Evolutionary conservation across 2,113 vertebrate species (phyloP), one percentile per base, ranked within the genome.

Genomic region (Danionella cerebrum): DNA sequence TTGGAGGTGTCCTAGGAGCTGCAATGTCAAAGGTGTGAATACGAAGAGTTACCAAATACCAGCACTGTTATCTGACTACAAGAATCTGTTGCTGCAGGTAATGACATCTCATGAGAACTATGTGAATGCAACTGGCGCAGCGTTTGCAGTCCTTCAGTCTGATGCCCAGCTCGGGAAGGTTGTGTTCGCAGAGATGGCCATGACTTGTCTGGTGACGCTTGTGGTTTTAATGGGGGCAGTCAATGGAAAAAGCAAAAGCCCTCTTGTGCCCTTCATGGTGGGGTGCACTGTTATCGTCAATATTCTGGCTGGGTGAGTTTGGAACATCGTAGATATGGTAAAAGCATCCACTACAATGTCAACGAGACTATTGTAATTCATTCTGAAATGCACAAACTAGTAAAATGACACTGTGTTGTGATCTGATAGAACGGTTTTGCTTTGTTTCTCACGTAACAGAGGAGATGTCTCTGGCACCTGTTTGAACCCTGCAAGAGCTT

Each of bases 401-500:
- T n/a, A n/a, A n/a, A n/a, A n/a, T n/a, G n/a, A n/a, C n/a, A n/a
- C n/a, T n/a, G n/a, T n/a, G n/a, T n/a, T n/a, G n/a, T n/a, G n/a
- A n/a, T n/a, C n/a, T n/a, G n/a, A n/a, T n/a, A n/a, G 29, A 33
- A 33, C 9, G 29, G 5, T 6, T 33, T 6, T 33, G 29, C 7
- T n/a, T 27, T 5, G 12, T 52, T 44, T 29, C 27, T 70, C n/a
- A 16, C 62, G 12, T 25, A 50, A 4, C 71, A 90, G 89, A 14
- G 86, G 80, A 5, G 85, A 84, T 14, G 44, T 90, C 0, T 90
- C 88, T 6, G 89, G 89, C 1, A 85, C 86, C 0, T 90, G 88
- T 76, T 70, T 90, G 70, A 90, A 90, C 74, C 89, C 89, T 3
- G 85, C 83, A 27, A 77, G 89, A 36, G 89, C 88, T 22, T 80